A percentile compares a stretch with the other conserved stretches of the same genome.
phyloP scores from a whole-genome alignment of 2,888 invertebrate genomes.

The Hirudinaria manillensis region DNA sequence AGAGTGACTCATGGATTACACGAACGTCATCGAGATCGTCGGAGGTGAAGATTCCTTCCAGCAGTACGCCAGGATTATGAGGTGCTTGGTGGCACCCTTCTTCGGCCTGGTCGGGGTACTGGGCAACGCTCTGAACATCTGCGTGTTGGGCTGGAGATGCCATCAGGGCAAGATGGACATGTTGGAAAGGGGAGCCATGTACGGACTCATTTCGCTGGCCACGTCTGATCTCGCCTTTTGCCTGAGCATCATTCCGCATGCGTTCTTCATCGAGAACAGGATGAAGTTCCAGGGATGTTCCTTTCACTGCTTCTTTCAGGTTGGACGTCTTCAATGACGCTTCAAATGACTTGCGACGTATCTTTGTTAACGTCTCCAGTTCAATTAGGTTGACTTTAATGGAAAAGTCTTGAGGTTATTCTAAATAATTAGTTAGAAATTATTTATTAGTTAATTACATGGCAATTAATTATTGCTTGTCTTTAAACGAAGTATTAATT shows the following conservation, averaged over 20 bases:
- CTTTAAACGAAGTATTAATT: background rate
- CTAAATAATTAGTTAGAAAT: too few species aligned
- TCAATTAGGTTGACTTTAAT: background rate
- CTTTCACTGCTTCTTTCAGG: slow-evolving; percentile 42
- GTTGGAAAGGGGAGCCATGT: slow-evolving; percentile 51
- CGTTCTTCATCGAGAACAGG: slow-evolving; percentile 40
- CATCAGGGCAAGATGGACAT: slow-evolving; percentile 45
- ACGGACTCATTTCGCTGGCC: slow-evolving; percentile 49
- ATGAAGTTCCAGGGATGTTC: slow-evolving; percentile 37
- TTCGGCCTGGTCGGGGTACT: slow-evolving; percentile 48
- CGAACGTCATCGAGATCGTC: too few species aligned
- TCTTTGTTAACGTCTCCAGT: background rate
- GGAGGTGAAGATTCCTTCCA: too few species aligned
- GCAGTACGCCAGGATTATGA: slow-evolving; percentile 36
- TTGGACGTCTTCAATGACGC: background rate
- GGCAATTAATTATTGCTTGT: too few species aligned
- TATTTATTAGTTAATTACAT: too few species aligned
- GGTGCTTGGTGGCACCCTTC: slow-evolving; percentile 45
- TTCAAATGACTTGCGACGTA: background rate
- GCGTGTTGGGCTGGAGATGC: slow-evolving; percentile 47
- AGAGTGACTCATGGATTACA: too few species aligned
- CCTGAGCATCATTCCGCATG: slow-evolving; percentile 47
- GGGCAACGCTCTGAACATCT: slow-evolving; percentile 48
- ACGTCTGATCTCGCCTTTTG: slow-evolving; percentile 51
- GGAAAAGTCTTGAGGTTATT: too few species aligned